These are phyloP conservation scores for Volucella inflata DNA, from an alignment of 2,888 invertebrate genomes.

Conservation along the genomic window DNA sequence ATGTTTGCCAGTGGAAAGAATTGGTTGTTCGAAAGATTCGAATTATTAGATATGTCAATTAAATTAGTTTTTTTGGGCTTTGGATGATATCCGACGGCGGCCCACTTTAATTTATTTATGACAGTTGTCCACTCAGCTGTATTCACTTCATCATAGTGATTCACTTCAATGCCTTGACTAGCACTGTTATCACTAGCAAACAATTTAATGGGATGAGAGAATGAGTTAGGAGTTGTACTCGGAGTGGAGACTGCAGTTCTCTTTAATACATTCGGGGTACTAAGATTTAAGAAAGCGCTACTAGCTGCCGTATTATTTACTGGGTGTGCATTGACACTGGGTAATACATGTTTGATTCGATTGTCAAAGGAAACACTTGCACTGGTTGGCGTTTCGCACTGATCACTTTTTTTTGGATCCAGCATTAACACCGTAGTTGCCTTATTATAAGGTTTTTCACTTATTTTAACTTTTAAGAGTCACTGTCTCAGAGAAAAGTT, in stretches of 20 bases:
- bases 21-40: constrained; percentile 23
- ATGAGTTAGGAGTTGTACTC: not conserved
- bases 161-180: not conserved
- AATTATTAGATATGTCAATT: not conserved
- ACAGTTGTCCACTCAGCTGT: constrained; percentile 24
- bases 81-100: constrained; percentile 4
- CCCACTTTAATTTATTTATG: too few species aligned
- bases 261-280: constrained; percentile 5
- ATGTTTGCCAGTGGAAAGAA: not conserved
- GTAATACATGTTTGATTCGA: not conserved
- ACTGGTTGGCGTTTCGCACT: not conserved
- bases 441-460: not conserved
- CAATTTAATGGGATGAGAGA: not conserved
- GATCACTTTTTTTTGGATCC: constrained; percentile 5
- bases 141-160: not conserved
- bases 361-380: constrained; percentile 15
- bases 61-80: not conserved
- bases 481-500: constrained; percentile 22
- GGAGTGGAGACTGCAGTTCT: constrained; percentile 6
- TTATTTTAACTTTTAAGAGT: too few species aligned
- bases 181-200: not conserved
- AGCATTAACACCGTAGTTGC: not conserved
- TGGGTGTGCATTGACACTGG: too few species aligned
- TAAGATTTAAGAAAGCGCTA: not conserved
- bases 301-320: not conserved